Base-by-base conservation (phyloP, 1,140 invertebrate species). In the Pseudomyrmex sp. region DNA sequence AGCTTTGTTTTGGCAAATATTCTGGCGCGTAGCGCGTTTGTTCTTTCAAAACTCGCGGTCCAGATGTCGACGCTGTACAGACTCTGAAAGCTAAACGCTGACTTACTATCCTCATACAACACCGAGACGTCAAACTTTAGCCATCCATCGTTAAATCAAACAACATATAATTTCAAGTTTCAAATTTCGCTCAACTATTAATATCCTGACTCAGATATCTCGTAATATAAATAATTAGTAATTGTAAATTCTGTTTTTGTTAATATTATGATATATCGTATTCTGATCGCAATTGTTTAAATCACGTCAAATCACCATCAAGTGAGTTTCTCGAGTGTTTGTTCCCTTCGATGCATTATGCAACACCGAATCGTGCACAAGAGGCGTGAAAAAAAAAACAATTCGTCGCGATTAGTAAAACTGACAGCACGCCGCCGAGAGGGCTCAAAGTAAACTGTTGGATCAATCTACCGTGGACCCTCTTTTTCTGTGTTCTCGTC, bases 1-100 rank as follows among this genome's bases (percentile, higher is more conserved):
- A 88, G 86, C 86, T 88, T 84, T 87, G 86, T 88, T 87, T 80
- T 87, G 86, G 61, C 85, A 84, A 72, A 69, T 75, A 76, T 84
- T 63, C 69, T 9, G 69, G 59, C 23, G 23, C 46, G 48, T 35
- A 35, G 35, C 35, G 50, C 72, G 63, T 44, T 63, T 52, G 54
- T 58, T 62, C 85, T 56, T 54, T 58, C 26, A 15, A 48, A 59
- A 76, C 23, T 80, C 63, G 56, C 44, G 62, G 18, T 50, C 85
- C 86, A 88, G 86, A 88, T 88, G 86, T 88, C 85, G 85, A 83
- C 54, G 61, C 85, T 75, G 54, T 84, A 65, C 82, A 23, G 68
- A 50, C 26, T 86, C 85, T 18, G 15, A 70, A 35, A 70, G 7
- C 54, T 48, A 15, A 26, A 46, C 56, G 65, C 65, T 48, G 20